A percentile compares a stretch with the other conserved stretches of the same genome.
phyloP scores from a whole-genome alignment of 2,797 vertebrate genomes.

The Epinephelus awoara region DNA sequence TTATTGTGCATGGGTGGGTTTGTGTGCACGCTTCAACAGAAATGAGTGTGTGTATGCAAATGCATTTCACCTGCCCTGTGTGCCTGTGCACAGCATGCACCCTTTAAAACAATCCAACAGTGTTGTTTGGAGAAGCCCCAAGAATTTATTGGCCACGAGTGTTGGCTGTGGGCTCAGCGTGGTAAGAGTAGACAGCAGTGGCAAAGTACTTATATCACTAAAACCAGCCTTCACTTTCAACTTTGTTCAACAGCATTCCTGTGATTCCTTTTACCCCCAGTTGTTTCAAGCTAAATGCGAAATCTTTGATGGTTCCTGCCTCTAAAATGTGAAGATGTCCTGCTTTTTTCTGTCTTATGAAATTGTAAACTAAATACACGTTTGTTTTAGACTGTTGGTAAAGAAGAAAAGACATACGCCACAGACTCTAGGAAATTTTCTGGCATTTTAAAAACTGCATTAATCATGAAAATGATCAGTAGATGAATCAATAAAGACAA shows the following conservation, averaged over 20 bases:
- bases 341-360: not conserved
- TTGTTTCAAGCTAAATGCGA: not conserved
- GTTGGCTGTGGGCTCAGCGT: conserved; percentile 45
- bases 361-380: not conserved
- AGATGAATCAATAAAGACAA: not conserved
- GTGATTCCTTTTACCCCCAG: conserved; percentile 2
- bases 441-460: not conserved
- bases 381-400: not conserved
- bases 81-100: conserved; percentile 38
- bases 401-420: not conserved
- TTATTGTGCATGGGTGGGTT: conserved; percentile 40
- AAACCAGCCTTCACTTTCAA: conserved; percentile 44
- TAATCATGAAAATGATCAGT: too few species aligned
- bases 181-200: conserved; percentile 29
- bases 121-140: conserved; percentile 71
- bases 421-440: not conserved
- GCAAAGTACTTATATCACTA: conserved; percentile 30
- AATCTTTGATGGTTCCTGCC: not conserved
- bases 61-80: conserved; percentile 61
- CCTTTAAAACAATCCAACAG: conserved; percentile 74
- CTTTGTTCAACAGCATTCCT: conserved; percentile 24
- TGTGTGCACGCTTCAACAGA: conserved; percentile 33
- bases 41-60: conserved; percentile 64
- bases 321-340: not conserved
- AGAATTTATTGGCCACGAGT: conserved; percentile 59